Base-by-base conservation (phyloP, 2,888 invertebrate genomes). In the Mycalesis mineus region DNA sequence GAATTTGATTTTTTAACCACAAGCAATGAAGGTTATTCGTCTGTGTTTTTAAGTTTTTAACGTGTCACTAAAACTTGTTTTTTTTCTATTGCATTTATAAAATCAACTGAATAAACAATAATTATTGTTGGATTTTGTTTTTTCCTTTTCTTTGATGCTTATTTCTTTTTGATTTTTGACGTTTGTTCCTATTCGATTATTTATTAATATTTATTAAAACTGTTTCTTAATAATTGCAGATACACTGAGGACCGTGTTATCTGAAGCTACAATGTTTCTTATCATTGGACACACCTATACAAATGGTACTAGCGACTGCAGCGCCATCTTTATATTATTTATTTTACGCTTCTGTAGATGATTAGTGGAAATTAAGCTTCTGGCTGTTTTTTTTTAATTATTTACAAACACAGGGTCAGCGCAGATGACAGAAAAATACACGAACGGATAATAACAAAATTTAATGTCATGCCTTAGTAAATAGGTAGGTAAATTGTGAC, bases 211-310 rank as follows among this genome's bases (percentile, higher is more conserved):
- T 60, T 59, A 57, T 61, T 63, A 52, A 61, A 64, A 58, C 59
- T 60, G 59, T 65, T 63, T 67, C 65, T 65, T 64, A 67, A 67
- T 65, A 65, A 67, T 67, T 67, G 57, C 67, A 67, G 67, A 67
- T 66, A 60, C 67, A 67, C 67, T 65, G 67, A 66, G 67, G 67
- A 67, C 67, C 66, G 66, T 67, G 67, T 66, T 66, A 67, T 67
- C 67, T 67, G 66, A 67, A 61, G 65, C 65, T 60, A 65, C 67
- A 66, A 65, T 64, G 60, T 63, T 60, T 64, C 62, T 58, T 56
- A 57, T 55, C 58, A 62, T 58, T 60, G 67, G 66, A 65, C 67
- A 67, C 65, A 57, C 57, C 56, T 57, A 62, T 62, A 63, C 67
- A 66, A 65, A 66, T 65, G 67, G 67, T 67, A 66, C 62, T 63